Evolutionary conservation across 2,797 vertebrate species (phyloP).

Genomic region (Zenarchopterus dispar): DNA sequence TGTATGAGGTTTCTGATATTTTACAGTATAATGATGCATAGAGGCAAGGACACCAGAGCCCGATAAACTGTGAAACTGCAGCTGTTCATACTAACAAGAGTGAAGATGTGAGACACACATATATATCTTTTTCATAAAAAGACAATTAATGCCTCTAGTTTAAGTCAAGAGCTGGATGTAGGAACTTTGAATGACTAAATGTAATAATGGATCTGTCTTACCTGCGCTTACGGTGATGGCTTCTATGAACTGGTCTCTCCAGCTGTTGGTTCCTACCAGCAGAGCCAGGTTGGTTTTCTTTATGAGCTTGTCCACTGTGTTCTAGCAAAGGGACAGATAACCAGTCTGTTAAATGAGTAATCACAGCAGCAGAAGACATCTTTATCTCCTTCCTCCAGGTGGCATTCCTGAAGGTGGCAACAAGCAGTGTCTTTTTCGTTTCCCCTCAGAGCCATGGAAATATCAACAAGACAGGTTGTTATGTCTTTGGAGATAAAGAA

Average conservation of each 20-base stretch:
- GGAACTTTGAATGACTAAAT: not conserved
- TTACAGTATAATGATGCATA: constrained; percentile 4
- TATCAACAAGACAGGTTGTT: too few relatives aligned
- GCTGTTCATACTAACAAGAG: constrained; percentile 29
- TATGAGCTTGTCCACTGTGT: constrained; percentile 98
- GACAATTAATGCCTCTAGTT: not conserved
- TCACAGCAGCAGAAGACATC: not conserved
- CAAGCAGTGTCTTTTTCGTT: not conserved
- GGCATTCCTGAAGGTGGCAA: not conserved
- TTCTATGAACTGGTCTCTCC: constrained; percentile 99
- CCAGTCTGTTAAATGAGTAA: not conserved
- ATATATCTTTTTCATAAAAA: constrained; percentile 13
- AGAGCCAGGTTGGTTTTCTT: constrained; percentile 99
- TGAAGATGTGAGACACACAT: constrained; percentile 6
- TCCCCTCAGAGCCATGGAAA: too few relatives aligned
- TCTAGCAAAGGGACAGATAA: constrained; percentile 76
- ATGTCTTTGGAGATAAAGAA: too few relatives aligned
- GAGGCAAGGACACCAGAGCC: not conserved
- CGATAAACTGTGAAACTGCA: constrained; percentile 26
- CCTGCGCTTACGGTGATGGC: constrained; percentile 98
- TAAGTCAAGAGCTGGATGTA: not conserved
- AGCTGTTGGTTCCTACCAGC: constrained; percentile 98
- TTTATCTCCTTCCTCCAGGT: not conserved
- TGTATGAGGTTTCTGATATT: constrained; percentile 5
- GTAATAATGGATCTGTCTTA: constrained; percentile 69